Percentiles rank a stretch among this genome's conserved stretches.
These are phyloP conservation scores for Chitala chitala DNA, from an alignment of 2,113 vertebrate species.

Conservation along the genomic window DNA sequence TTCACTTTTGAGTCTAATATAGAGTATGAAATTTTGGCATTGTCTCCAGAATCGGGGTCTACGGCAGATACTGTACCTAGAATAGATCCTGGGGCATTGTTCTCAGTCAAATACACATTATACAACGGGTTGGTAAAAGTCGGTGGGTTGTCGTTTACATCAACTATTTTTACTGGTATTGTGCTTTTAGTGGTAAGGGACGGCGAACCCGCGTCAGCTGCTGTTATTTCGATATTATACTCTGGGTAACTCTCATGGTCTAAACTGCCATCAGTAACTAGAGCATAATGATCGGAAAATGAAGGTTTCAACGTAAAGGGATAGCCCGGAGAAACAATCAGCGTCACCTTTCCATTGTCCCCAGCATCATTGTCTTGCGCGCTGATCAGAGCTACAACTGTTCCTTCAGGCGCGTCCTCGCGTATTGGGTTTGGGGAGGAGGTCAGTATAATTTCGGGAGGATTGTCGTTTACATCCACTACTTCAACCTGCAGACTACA, in stretches of 20 bases:
- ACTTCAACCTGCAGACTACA: too few species aligned
- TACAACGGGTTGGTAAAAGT: conserved; percentile 65
- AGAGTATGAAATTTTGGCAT: conserved; percentile 68
- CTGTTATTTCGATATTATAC: too few species aligned
- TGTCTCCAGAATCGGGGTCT: conserved; percentile 69
- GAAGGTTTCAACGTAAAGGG: conserved; percentile 65
- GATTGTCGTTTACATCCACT: too few species aligned
- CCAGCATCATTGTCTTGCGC: too few species aligned
- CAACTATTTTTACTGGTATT: conserved; percentile 69
- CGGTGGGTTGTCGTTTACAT: too few species aligned
- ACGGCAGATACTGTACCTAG: conserved; percentile 69
- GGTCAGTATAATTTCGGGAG: conserved; percentile 33
- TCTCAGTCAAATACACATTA: conserved; percentile 74
- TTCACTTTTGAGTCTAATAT: too few species aligned
- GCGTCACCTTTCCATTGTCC: conserved; percentile 52
- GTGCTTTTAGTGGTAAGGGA: conserved; percentile 60
- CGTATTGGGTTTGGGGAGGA: conserved; percentile 49
- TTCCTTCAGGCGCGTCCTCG: conserved; percentile 52
- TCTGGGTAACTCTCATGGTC: conserved; percentile 63
- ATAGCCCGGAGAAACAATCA: conserved; percentile 43
- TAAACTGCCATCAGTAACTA: conserved; percentile 65
- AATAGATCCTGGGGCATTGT: conserved; percentile 66
- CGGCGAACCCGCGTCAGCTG: conserved; percentile 69
- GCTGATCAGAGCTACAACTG: conserved; percentile 55
- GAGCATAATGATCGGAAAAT: conserved; percentile 73